Percentiles rank a stretch among this genome's conserved stretches.
Evolutionary conservation across 92 coral and sea anemone species (phyloP).

Genomic region (Scolanthus callimorphus): DNA sequence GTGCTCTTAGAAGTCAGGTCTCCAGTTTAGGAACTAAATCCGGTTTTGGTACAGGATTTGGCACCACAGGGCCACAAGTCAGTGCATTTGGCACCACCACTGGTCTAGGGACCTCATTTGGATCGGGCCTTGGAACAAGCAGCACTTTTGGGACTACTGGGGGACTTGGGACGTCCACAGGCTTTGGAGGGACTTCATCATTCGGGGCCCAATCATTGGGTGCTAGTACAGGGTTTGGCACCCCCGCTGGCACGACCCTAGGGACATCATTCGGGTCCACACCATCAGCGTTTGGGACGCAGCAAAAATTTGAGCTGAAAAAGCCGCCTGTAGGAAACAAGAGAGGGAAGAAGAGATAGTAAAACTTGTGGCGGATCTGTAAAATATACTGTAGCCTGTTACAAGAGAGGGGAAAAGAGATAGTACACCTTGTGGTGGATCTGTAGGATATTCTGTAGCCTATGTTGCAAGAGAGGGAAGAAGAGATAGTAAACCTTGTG

Average conservation of each 20-base stretch:
- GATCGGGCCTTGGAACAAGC: slow-evolving; percentile 20
- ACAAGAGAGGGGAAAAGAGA: too few species aligned
- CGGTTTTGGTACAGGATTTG: slow-evolving; percentile 19
- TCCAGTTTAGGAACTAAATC: slow-evolving; percentile 9
- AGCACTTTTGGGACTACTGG: slow-evolving; percentile 47
- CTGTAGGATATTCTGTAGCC: too few species aligned
- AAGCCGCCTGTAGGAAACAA: slow-evolving; percentile 91
- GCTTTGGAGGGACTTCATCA: slow-evolving; percentile 66
- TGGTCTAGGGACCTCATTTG: slow-evolving; percentile 10
- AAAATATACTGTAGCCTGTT: too few species aligned
- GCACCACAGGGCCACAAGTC: slow-evolving; percentile 1
- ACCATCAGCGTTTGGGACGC: slow-evolving; percentile 45
- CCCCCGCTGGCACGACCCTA: slow-evolving; percentile 33
- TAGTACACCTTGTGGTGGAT: too few species aligned
- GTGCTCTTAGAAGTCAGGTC: slow-evolving; percentile 3
- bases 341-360: slow-evolving; percentile 88
- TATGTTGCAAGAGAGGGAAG: too few species aligned
- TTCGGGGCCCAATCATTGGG: slow-evolving; percentile 20
- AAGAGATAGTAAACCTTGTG: too few species aligned
- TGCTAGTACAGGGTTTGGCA: slow-evolving; percentile 58
- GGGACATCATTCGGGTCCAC: slow-evolving; percentile 51
- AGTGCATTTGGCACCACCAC: slow-evolving; percentile 19
- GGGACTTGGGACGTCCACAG: slow-evolving; percentile 54
- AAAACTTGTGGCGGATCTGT: too few species aligned
- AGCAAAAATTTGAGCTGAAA: slow-evolving; percentile 78